A percentile compares a stretch with the other conserved stretches of the same genome.
These are phyloP conservation scores for Symphodus melops DNA, from an alignment of 2,113 vertebrate genomes.

Conservation along the genomic window DNA sequence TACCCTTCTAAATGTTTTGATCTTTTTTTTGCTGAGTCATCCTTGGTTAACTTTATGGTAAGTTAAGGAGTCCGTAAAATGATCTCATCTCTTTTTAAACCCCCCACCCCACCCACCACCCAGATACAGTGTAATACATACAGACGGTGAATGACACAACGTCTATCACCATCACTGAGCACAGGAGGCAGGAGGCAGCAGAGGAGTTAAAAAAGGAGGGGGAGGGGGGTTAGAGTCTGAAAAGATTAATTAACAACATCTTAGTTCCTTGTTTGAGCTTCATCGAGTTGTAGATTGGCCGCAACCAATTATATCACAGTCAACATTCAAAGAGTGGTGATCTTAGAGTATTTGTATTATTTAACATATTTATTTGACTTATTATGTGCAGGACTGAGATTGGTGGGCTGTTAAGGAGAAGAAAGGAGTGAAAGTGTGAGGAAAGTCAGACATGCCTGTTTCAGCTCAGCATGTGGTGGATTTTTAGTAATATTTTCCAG, in stretches of 20 bases:
- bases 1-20: too few species aligned
- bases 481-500: too few species aligned
- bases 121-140: too few species aligned
- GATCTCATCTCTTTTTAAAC: too few species aligned
- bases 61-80: too few species aligned
- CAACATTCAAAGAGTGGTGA: constrained; percentile 47
- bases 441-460: too few species aligned
- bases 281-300: constrained; percentile 33
- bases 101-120: too few species aligned
- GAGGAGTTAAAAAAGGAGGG: background rate
- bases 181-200: background rate
- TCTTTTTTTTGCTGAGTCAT: too few species aligned
- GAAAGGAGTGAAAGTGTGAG: background rate
- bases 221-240: constrained; percentile 20
- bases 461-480: too few species aligned
- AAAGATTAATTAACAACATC: constrained; percentile 52
- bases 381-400: constrained; percentile 8
- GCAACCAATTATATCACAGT: constrained; percentile 60
- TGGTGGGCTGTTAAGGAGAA: background rate
- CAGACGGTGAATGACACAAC: background rate
- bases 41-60: too few species aligned
- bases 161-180: background rate
- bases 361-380: constrained; percentile 43
- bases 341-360: constrained; percentile 43
- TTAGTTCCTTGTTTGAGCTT: constrained; percentile 58